Evolutionary conservation across 2,888 invertebrate species (phyloP), one percentile per base, ranked within the genome.

Genomic region (Helleia helle): DNA sequence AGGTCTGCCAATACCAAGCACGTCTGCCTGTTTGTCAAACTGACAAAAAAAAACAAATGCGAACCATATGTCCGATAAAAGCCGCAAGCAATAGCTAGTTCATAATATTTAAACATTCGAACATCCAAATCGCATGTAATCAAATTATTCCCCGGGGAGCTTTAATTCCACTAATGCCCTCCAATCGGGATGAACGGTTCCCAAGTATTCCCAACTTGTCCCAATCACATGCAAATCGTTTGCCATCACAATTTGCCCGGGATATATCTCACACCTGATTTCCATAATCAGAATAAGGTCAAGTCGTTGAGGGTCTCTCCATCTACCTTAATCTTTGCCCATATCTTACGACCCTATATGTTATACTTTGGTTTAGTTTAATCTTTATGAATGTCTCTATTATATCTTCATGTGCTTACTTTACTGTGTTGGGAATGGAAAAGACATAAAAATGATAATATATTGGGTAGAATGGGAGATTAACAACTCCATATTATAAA

Each of bases 161-260:
- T n/a, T n/a, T n/a, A 30, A 40, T 24, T 29, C 29, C 28, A 41
- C 36, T 48, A 55, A 52, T 54, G 50, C 49, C 53, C 36, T 43
- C 46, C 43, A 51, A 27, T 39, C 29, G 39, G 49, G 43, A 41
- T 46, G 45, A 50, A 54, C 43, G 51, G 44, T 44, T 46, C 47
- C 40, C 49, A 47, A 46, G 46, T 46, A 46, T 44, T 46, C 47
- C 40, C 49, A 47, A 46, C 47, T 46, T 42, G 38, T 39, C 52
- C 48, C 55, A 58, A 58, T 61, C 58, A 54, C 47, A 64, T 59
- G 59, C 56, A 59, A 62, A 61, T 59, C 49, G 47, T 53, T 40
- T 45, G 44, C 49, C 53, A 46, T 46, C 47, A 40, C 42, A 48
- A 45, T 39, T 48, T 47, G 39, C 43, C 13, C 38, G 43, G 43